These are phyloP conservation scores for Phrixothrix hirtus DNA, from an alignment of 2,888 invertebrate genomes.

Conservation along the genomic window DNA sequence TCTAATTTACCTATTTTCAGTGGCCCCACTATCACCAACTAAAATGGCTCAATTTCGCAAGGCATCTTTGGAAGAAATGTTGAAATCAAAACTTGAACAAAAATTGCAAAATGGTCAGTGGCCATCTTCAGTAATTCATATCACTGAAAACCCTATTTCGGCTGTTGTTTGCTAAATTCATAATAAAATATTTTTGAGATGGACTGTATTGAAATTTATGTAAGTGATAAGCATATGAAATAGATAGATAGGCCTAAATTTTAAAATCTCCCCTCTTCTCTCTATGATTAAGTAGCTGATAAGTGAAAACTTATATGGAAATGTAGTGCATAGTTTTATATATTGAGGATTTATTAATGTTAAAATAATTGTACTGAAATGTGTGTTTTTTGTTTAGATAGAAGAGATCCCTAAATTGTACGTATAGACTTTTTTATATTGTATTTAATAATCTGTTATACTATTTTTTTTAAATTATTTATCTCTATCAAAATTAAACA, in stretches of 20 bases:
- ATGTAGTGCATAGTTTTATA: constrained; percentile 10
- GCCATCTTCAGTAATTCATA: constrained; percentile 70
- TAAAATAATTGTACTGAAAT: too few species aligned
- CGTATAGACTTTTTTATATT: too few species aligned
- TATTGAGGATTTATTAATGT: neutral
- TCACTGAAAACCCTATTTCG: constrained; percentile 79
- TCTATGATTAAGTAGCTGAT: constrained; percentile 14
- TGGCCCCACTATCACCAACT: constrained; percentile 71
- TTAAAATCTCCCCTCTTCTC: constrained; percentile 2
- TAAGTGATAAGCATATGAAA: constrained; percentile 8
- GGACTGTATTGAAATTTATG: constrained; percentile 45
- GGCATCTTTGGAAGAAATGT: constrained; percentile 62
- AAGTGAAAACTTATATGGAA: constrained; percentile 9
- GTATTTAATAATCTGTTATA: too few species aligned
- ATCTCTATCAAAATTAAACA: too few species aligned
- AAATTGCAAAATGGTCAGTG: constrained; percentile 56
- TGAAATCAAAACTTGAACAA: constrained; percentile 52
- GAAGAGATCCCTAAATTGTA: too few species aligned
- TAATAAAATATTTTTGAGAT: constrained; percentile 27
- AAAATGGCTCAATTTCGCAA: constrained; percentile 71
- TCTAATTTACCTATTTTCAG: constrained; percentile 55
- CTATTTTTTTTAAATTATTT: too few species aligned
- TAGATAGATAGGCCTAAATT: constrained; percentile 9
- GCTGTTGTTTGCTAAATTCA: constrained; percentile 70
- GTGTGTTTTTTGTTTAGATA: too few species aligned